Conservation (phyloP, 2,113 vertebrate species). For the Phainopepla nitens region DNA sequence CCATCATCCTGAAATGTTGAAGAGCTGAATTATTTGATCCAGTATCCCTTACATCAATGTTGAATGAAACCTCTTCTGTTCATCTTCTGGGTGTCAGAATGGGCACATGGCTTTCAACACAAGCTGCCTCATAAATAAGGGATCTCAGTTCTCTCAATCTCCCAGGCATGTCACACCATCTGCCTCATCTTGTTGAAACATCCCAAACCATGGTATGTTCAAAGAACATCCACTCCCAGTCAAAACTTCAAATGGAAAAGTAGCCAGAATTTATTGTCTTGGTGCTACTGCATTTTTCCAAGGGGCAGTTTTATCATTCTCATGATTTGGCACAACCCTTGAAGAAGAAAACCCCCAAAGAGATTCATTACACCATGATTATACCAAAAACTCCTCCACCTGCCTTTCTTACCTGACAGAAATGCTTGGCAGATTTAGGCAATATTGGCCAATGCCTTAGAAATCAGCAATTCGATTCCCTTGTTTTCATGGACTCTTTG, state of each 20-base stretch:
- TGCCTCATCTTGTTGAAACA: background rate
- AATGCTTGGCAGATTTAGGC: background rate
- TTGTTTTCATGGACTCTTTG: background rate
- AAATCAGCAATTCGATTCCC: background rate
- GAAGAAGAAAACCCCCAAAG: background rate
- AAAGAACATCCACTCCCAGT: background rate
- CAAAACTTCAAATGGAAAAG: background rate
- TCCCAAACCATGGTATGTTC: background rate
- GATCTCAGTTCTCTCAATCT: background rate
- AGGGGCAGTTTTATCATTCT: background rate
- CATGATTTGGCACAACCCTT: background rate
- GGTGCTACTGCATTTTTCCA: background rate
- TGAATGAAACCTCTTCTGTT: background rate
- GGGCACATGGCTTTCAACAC: background rate
- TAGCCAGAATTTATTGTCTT: background rate
- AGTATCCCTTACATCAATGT: background rate
- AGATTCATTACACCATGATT: background rate
- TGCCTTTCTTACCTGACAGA: background rate
- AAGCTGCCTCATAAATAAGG: background rate
- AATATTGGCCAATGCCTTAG: background rate
- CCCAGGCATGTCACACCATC: background rate
- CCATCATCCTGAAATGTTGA: background rate
- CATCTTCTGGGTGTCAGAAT: background rate
- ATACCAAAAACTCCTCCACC: background rate
- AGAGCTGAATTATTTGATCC: background rate